These are phyloP conservation scores for Lota lota DNA, from an alignment of 2,113 vertebrate species.

Conservation along the genomic window DNA sequence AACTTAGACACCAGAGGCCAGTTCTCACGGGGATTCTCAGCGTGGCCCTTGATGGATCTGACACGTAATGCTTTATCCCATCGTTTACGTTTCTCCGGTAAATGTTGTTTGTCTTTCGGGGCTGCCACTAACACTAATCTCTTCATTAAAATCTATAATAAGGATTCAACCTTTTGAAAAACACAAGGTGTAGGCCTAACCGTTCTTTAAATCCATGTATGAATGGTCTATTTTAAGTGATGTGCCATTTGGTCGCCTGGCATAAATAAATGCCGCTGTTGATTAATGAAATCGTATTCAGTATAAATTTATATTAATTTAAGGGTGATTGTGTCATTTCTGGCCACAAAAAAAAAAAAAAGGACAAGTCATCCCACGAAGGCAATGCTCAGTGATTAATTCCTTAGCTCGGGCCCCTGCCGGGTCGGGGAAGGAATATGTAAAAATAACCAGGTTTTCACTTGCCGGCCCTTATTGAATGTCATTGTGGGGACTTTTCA, in stretches of 20 bases:
- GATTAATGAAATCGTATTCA: background rate
- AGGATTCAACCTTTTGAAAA: no score
- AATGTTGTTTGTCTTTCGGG: no score
- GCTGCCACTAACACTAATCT: no score
- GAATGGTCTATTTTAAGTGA: background rate
- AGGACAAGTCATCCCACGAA: conserved; percentile 72
- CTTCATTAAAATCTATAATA: no score
- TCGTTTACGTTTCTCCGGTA: no score
- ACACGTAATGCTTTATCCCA: no score
- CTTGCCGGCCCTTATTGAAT: conserved; percentile 98
- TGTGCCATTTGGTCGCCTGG: background rate
- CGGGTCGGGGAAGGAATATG: conserved; percentile 92
- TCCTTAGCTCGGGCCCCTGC: conserved; percentile 86
- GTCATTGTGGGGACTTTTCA: conserved; percentile 99
- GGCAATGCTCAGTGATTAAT: conserved; percentile 87
- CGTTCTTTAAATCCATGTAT: background rate
- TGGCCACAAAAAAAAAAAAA: conserved; percentile 64
- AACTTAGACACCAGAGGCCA: no score
- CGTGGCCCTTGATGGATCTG: no score
- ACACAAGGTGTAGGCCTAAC: no score
- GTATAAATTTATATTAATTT: conserved; percentile 12
- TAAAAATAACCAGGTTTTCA: conserved; percentile 97
- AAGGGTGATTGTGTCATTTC: conserved; percentile 74
- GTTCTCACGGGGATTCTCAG: no score
- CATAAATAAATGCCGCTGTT: background rate